These are phyloP conservation scores for Dipus sagitta DNA, from an alignment of 2,797 vertebrate species.

Conservation along the genomic window DNA sequence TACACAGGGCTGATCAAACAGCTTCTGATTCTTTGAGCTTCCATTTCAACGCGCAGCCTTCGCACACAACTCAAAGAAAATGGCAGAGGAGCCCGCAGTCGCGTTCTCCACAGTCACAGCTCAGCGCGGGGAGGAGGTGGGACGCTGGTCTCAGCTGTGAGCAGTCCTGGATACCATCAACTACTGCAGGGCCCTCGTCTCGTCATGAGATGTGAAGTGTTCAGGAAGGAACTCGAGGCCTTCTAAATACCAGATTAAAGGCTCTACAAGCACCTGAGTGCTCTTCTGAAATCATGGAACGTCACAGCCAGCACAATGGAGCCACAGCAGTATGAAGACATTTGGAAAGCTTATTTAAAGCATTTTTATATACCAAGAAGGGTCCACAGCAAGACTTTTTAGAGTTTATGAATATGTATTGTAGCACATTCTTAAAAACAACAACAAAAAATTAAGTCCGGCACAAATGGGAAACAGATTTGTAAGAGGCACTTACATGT, in stretches of 20 bases:
- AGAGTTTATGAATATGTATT: slow-evolving; percentile 76
- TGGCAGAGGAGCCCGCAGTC: background rate
- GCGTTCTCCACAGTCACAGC: background rate
- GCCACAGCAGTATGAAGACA: slow-evolving; percentile 35
- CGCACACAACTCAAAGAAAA: background rate
- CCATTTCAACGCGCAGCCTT: background rate
- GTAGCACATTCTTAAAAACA: slow-evolving; percentile 58
- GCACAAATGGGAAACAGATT: slow-evolving; percentile 75
- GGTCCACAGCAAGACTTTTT: slow-evolving; percentile 42
- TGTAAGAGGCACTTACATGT: slow-evolving; percentile 53
- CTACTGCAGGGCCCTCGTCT: background rate
- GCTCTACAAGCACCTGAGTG: background rate
- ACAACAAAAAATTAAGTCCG: slow-evolving; percentile 64
- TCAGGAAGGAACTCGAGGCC: background rate
- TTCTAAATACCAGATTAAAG: background rate
- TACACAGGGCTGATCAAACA: background rate
- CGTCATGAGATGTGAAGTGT: background rate
- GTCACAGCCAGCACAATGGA: background rate
- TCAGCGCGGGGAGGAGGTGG: background rate
- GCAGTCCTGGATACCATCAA: background rate
- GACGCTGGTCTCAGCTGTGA: background rate
- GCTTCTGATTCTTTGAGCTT: background rate
- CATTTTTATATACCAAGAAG: background rate
- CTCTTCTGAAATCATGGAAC: background rate
- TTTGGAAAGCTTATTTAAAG: slow-evolving; percentile 61